Conservation (phyloP, 2,113 vertebrate species). For the Petrocephalus zakoni region DNA sequence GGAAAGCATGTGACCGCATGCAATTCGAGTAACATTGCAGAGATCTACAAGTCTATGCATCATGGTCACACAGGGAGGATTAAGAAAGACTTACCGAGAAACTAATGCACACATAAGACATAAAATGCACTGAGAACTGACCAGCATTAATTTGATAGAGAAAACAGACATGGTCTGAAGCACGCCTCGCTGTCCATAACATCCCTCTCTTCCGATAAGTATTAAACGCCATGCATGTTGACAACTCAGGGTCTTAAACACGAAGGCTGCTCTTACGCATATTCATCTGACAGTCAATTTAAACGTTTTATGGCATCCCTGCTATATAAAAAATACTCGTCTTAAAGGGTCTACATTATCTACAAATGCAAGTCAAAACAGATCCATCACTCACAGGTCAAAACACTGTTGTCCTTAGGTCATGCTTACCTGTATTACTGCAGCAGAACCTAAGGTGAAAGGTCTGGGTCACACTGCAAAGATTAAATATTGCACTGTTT, state of each 20-base stretch:
- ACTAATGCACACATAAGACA: conserved; percentile 27
- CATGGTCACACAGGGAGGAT: conserved; percentile 22
- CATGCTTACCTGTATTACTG: conserved; percentile 99
- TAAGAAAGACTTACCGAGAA: conserved; percentile 47
- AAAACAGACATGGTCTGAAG: conserved; percentile 3
- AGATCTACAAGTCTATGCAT: conserved; percentile 36
- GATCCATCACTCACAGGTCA: conserved; percentile 43
- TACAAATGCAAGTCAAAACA: conserved; percentile 30
- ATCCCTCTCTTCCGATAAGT: conserved; percentile 21
- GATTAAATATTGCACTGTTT: conserved; percentile 96
- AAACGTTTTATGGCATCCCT: conserved; percentile 14
- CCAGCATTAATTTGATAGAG: conserved; percentile 32
- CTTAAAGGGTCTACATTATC: conserved; percentile 30
- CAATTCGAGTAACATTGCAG: conserved; percentile 35
- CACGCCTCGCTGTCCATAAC: not conserved
- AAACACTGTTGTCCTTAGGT: conserved; percentile 78
- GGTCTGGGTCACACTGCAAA: conserved; percentile 98
- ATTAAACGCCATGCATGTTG: conserved; percentile 53
- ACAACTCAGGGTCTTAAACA: not conserved
- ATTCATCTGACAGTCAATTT: not conserved
- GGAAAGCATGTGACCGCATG: conserved; percentile 54
- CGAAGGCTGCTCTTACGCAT: conserved; percentile 28
- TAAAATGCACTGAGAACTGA: conserved; percentile 31
- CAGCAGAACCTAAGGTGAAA: conserved; percentile 99
- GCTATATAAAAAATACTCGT: not conserved